Percentiles rank a stretch among this genome's conserved stretches.
Conservation (phyloP, 23 tunicate species). For the Halocynthia roretzi region DNA sequence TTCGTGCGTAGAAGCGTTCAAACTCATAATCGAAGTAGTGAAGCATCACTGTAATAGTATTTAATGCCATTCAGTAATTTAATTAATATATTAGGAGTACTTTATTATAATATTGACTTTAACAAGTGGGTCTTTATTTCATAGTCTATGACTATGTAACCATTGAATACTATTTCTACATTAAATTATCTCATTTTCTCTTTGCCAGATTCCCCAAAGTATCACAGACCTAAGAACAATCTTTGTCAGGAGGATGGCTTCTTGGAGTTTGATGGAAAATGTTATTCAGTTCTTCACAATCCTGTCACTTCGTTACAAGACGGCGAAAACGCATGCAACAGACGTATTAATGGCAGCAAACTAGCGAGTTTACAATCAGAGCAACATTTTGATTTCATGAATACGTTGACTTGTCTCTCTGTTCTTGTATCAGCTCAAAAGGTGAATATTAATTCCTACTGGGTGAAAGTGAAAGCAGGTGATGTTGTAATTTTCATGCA, state of each 20-base stretch:
- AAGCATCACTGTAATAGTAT: no score
- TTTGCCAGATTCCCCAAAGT: neutral
- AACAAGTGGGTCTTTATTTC: no score
- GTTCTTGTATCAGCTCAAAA: neutral
- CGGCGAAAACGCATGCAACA: neutral
- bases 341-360: neutral
- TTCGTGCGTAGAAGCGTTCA: no score
- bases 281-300: neutral
- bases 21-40: no score
- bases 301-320: slow-evolving; percentile 1
- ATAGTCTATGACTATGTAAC: neutral
- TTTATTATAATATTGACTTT: no score
- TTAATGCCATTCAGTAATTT: no score
- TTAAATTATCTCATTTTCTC: neutral
- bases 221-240: neutral
- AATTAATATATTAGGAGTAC: no score
- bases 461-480: neutral
- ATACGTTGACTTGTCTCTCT: neutral
- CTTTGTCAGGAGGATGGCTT: slow-evolving; percentile 5
- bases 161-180: neutral
- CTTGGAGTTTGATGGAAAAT: neutral
- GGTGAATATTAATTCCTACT: neutral
- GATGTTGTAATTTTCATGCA: neutral
- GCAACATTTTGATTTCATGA: neutral
- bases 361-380: neutral